Conservation (phyloP, 1,140 invertebrate species). For the Grapholita molesta region DNA sequence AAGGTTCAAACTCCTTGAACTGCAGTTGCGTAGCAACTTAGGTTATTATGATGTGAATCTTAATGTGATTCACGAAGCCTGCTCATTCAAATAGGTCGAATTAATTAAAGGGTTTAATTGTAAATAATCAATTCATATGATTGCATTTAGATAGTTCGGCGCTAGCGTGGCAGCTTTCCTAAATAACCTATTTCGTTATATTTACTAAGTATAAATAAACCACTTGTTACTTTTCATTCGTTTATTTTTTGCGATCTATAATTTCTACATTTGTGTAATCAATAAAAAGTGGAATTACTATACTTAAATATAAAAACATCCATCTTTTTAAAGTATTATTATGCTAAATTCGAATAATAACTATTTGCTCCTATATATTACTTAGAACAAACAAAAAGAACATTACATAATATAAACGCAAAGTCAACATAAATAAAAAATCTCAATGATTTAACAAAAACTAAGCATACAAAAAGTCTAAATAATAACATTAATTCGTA, state of each 20-base stretch:
- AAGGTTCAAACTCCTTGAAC: no score
- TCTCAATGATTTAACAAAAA: background rate
- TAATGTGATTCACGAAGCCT: no score
- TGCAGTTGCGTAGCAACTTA: no score
- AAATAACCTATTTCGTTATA: background rate
- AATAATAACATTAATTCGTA: background rate
- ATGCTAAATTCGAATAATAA: constrained; percentile 14
- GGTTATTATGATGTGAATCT: no score
- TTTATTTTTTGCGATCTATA: constrained; percentile 46
- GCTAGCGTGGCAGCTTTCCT: background rate
- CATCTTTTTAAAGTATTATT: constrained; percentile 22
- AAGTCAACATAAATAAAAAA: constrained; percentile 15
- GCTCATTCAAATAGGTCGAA: no score
- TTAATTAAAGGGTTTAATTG: no score
- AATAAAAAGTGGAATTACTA: constrained; percentile 47
- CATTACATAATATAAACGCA: constrained; percentile 1
- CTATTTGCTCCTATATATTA: constrained; percentile 20
- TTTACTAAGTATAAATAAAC: constrained; percentile 1
- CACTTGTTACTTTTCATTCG: constrained; percentile 18
- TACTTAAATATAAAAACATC: constrained; percentile 39
- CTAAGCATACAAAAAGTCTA: background rate
- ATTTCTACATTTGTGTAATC: constrained; percentile 43
- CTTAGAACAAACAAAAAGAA: background rate
- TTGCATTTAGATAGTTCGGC: background rate
- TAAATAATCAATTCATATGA: no score